A percentile compares a stretch with the other conserved stretches of the same genome.
Conservation (phyloP, 2,113 vertebrate species). For the Pseudopipra pipra region DNA sequence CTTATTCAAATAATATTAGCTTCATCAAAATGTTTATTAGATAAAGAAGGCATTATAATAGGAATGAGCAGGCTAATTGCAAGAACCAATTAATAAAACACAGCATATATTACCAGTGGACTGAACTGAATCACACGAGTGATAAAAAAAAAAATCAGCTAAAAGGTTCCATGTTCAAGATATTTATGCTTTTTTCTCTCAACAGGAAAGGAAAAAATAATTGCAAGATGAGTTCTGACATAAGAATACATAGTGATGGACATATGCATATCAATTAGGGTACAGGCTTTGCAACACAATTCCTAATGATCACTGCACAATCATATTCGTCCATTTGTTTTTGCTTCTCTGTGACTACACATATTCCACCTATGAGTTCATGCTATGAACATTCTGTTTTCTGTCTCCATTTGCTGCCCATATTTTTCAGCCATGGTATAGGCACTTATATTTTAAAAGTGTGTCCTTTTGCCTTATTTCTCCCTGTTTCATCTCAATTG, state of each 20-base stretch:
- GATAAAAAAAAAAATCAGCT: background rate
- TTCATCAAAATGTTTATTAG: constrained; percentile 22
- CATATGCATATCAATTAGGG: background rate
- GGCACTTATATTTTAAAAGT: background rate
- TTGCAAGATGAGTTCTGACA: background rate
- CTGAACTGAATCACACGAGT: background rate
- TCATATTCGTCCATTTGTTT: background rate
- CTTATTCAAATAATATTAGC: background rate
- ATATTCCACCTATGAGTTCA: background rate
- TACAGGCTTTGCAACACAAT: background rate
- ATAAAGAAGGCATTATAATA: background rate
- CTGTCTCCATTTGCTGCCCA: background rate
- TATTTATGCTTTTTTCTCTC: background rate
- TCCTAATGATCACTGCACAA: background rate
- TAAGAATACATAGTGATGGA: background rate
- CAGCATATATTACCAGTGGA: background rate
- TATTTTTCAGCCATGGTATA: background rate
- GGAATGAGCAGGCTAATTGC: background rate
- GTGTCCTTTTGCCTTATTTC: background rate
- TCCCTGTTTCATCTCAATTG: background rate
- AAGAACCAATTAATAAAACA: constrained; percentile 24
- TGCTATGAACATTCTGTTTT: background rate
- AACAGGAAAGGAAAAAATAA: background rate
- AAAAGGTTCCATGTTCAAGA: background rate
- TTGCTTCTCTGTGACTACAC: background rate